Evolutionary conservation across 1,140 invertebrate genomes (phyloP), one percentile per base, ranked within the genome.

Genomic region (Drosophila pachea): DNA sequence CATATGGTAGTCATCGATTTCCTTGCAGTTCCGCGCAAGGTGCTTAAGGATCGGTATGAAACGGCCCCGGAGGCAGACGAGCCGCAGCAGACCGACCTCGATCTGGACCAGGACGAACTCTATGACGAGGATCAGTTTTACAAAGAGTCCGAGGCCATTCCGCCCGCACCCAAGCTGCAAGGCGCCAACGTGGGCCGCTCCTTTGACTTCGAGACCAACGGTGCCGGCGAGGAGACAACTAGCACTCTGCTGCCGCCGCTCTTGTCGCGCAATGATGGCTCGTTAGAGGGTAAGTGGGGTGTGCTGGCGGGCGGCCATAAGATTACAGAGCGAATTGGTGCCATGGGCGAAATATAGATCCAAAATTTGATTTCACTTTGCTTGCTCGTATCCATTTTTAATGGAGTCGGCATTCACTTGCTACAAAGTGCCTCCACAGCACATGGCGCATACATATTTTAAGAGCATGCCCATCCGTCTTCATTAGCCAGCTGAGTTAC

Each of bases 31-130:
- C 95, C 95, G n/a, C 91, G 95, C 47, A 94, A 94, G 87, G 95
- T 97, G 9, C 88, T 97, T 4, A 94, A 93, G 70, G 94, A 95
- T 73, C 91, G 93, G 62, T 95, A 94, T 86, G 94, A 95, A 78
- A 93, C 93, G 14, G 90, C 92, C n/a, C 87, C 92, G 2, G 94
- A 95, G 81, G 89, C 92, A 2, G 95, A 96, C 77, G 94, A 96
- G 70, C 83, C 90, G 54, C 90, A 92, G 58, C 89, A 89, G 48
- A 83, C 88, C 22, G 89, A 88, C 14, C 40, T 86, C 2, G 90
- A 91, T 58, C 81, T 90, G 63, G 90, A 90, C 16, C 86, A 88
- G 29, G 90, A 90, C 61, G 90, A 91, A 32, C 71, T 89, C 0
- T 90, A 87, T 35, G 83, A 89, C 43, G 90, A 90, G 59, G 90